phyloP scores from a whole-genome alignment of 2,797 vertebrate species.

The Oreochromis grahami region DNA sequence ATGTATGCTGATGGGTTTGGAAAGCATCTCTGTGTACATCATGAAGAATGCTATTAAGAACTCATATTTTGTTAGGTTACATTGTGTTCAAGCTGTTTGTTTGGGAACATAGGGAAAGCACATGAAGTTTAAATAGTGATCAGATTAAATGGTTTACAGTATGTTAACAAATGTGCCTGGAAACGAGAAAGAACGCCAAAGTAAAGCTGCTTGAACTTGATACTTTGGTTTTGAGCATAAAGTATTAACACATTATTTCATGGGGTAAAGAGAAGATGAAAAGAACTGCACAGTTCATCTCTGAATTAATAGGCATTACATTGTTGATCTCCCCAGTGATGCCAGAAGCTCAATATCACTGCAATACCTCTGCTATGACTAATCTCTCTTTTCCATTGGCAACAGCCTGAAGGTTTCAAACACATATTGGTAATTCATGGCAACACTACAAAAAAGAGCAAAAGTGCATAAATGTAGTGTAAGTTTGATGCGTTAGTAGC shows the following conservation, averaged over 20 bases:
- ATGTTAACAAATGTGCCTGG: not conserved
- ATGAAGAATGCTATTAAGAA: not conserved
- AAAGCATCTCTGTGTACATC: not conserved
- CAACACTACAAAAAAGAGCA: not conserved
- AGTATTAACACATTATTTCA: conserved; percentile 12
- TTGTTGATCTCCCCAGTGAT: conserved; percentile 14
- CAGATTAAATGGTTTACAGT: not conserved
- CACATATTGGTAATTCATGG: conserved; percentile 9
- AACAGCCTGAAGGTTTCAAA: conserved; percentile 11
- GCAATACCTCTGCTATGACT: conserved; percentile 46
- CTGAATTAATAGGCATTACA: conserved; percentile 24
- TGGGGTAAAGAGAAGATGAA: conserved; percentile 17
- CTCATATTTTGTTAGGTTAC: not conserved
- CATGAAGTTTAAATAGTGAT: not conserved
- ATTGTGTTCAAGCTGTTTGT: not conserved
- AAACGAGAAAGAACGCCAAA: not conserved
- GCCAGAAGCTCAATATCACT: conserved; percentile 21
- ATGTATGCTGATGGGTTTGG: not conserved
- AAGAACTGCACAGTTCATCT: conserved; percentile 15
- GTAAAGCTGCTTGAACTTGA: not conserved
- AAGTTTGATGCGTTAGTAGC: not conserved
- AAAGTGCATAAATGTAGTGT: not conserved
- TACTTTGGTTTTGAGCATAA: not conserved
- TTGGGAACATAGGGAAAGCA: not conserved
- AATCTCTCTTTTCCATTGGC: conserved; percentile 28